phyloP scores from a whole-genome alignment of 2,888 invertebrate species.

The Caenorhabditis sp. region DNA sequence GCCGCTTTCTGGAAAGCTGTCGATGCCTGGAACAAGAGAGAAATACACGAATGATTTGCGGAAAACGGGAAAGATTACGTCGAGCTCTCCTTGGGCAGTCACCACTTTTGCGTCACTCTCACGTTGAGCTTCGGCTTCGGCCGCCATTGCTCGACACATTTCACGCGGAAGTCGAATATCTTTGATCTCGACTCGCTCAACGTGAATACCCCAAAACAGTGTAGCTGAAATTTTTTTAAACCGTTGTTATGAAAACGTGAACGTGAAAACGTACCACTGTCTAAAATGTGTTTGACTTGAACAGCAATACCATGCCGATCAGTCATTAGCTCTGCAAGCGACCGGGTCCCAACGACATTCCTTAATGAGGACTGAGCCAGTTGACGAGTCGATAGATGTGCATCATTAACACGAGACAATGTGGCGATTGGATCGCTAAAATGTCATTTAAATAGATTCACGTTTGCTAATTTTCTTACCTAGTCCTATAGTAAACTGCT shows the following conservation, averaged over 20 bases:
- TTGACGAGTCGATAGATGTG: conserved; percentile 82
- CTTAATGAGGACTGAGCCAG: conserved; percentile 82
- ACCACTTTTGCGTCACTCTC: conserved; percentile 79
- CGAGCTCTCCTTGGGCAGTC: conserved; percentile 72
- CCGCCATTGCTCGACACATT: conserved; percentile 76
- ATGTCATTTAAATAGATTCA: not conserved
- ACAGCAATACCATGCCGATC: conserved; percentile 83
- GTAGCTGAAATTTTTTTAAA: conserved; percentile 74
- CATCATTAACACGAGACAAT: conserved; percentile 81
- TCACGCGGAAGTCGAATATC: conserved; percentile 78
- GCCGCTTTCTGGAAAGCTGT: conserved; percentile 75
- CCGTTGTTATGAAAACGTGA: no score
- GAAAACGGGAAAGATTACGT: conserved; percentile 24
- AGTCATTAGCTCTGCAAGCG: conserved; percentile 82
- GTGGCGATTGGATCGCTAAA: conserved; percentile 79
- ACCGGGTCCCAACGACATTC: conserved; percentile 81
- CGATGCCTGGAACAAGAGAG: conserved; percentile 71
- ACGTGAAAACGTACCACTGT: conserved; percentile 71
- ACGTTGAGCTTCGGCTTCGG: conserved; percentile 79
- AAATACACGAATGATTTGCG: not conserved
- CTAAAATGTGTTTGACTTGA: conserved; percentile 81
- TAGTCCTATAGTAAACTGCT: conserved; percentile 78
- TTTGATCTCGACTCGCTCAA: conserved; percentile 81
- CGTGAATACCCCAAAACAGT: conserved; percentile 78
- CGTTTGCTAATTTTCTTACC: conserved; percentile 22